These are phyloP conservation scores for Mormyrops attenuatus DNA, from an alignment of 2,797 vertebrate species.

Conservation along the genomic window DNA sequence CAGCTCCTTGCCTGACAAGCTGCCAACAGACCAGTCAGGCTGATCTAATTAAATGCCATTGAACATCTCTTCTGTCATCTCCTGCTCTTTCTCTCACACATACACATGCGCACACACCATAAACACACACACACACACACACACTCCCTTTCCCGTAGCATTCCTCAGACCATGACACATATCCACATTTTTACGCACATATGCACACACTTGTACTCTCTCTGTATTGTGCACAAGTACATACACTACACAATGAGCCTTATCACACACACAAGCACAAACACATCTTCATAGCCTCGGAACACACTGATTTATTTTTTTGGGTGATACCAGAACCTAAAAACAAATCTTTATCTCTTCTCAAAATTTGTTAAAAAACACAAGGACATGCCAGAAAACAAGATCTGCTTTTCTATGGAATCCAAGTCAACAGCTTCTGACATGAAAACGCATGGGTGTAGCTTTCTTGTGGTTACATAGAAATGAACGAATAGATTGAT, in stretches of 20 bases:
- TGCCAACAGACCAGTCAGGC: constrained; percentile 48
- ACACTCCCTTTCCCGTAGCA: constrained; percentile 10
- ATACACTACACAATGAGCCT: constrained; percentile 20
- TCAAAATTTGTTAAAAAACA: constrained; percentile 56
- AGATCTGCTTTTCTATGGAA: constrained; percentile 49
- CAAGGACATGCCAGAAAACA: constrained; percentile 50
- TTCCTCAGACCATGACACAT: constrained; percentile 18
- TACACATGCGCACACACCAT: neutral
- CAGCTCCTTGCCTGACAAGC: constrained; percentile 35
- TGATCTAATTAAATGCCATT: constrained; percentile 49
- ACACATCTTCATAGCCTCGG: constrained; percentile 1
- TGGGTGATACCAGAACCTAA: constrained; percentile 39
- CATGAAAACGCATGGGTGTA: constrained; percentile 53
- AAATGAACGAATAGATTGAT: constrained; percentile 52
- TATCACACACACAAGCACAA: constrained; percentile 27
- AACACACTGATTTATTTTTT: constrained; percentile 32
- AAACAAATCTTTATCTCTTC: constrained; percentile 54
- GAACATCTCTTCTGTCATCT: constrained; percentile 44
- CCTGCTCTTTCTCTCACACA: constrained; percentile 32
- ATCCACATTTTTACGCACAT: constrained; percentile 20
- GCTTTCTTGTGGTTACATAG: constrained; percentile 60
- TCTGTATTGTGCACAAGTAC: neutral
- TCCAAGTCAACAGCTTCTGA: constrained; percentile 58
- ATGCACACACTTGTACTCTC: neutral
- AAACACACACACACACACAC: constrained; percentile 25